Evolutionary conservation across 2,888 invertebrate genomes (phyloP), one percentile per base, ranked within the genome.

Genomic region (Ornithoptera priamus): DNA sequence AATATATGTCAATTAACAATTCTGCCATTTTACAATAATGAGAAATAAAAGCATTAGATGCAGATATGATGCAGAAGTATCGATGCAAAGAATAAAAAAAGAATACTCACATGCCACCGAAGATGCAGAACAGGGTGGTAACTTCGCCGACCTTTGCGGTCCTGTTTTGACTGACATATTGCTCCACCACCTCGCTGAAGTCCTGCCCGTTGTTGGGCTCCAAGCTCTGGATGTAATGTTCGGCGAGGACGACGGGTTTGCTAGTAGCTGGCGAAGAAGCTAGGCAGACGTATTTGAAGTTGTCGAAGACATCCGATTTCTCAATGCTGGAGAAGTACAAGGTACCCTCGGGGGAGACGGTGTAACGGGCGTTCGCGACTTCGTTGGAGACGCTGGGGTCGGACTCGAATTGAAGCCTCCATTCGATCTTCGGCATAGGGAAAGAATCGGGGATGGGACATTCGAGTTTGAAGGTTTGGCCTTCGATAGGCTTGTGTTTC

Each of bases 81-180:
- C 22, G 10, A 46, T 46, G 12, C 4, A 46, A 63, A 59, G 10
- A 57, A 62, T 24, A 59, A 20, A 46, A 59, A 36, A 63, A 56
- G 36, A 58, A 20, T 42, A 88, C 90, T 89, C 66, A 91, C 91
- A 82, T 87, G 72, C 91, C 89, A 59, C 91, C 91, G 66, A 86
- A 90, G 58, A 91, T 88, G 75, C 91, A 91, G 80, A 87, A 91
- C 20, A 91, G 78, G 78, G 79, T 82, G 0, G 85, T 85, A 0
- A 80, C 75, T 5, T 85, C 81, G 0, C 87, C 88, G 30, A 79
- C 83, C 57, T 81, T 83, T 0, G 81, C 84, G 0, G 83, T 79
- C 70, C 83, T 77, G 67, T 90, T 85, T 0, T 78, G 77, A 69
- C 85, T 88, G 1, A 85, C 73, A 58, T 87, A 91, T 70, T 85